Percentiles rank a stretch among this genome's conserved stretches.
Evolutionary conservation across 1,140 invertebrate genomes (phyloP).

Genomic region (Ostrea denselamellosa): DNA sequence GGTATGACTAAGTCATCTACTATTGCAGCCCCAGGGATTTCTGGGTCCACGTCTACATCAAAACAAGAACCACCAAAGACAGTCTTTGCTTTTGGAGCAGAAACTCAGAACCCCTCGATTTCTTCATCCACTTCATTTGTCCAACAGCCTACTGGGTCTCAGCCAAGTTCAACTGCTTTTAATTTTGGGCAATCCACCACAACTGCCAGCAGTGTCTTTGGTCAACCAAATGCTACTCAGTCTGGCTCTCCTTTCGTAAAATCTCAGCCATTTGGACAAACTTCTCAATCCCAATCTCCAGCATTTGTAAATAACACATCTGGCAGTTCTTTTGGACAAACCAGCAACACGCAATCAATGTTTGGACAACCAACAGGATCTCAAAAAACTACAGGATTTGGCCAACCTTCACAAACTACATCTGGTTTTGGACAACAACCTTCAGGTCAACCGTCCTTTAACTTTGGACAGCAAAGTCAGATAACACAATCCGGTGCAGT

Average conservation of each 20-base stretch:
- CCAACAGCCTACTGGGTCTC: conserved; percentile 19
- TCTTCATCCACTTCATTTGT: conserved; percentile 9
- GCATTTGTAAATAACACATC: not conserved
- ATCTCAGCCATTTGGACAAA: conserved; percentile 1
- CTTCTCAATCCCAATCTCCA: not conserved
- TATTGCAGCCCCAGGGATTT: not conserved
- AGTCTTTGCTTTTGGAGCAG: conserved; percentile 1
- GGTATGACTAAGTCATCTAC: not conserved
- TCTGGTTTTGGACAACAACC: conserved; percentile 19
- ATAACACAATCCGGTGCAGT: not conserved
- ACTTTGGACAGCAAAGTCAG: conserved; percentile 12
- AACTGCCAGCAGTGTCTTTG: conserved; percentile 13
- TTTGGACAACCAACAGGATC: conserved; percentile 7
- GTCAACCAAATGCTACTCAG: not conserved
- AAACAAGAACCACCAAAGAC: not conserved
- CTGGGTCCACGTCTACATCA: not conserved
- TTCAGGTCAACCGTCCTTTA: not conserved
- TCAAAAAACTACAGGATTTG: conserved; percentile 17
- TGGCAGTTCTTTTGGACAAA: not conserved
- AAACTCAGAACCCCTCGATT: not conserved
- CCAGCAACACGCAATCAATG: not conserved
- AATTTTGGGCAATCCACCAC: conserved; percentile 9
- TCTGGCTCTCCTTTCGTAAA: not conserved
- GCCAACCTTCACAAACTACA: not conserved
- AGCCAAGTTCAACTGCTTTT: not conserved